phyloP scores from a whole-genome alignment of 1,140 invertebrate species.

The Globodera ellingtonae region DNA sequence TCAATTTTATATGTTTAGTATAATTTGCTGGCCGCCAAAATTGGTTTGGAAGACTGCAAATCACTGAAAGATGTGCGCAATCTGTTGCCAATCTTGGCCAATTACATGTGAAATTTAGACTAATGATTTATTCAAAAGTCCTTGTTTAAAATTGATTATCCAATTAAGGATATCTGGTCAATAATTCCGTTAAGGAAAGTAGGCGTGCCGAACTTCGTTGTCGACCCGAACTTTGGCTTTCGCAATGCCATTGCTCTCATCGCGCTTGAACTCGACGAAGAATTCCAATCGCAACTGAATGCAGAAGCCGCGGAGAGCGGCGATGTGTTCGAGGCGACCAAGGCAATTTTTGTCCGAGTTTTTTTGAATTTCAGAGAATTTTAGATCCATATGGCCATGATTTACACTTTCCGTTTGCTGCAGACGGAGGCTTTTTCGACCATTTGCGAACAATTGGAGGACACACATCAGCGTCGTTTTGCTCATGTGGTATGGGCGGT shows the following conservation, averaged over 20 bases:
- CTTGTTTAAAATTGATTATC: neutral
- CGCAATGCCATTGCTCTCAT: neutral
- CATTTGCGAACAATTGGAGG: constrained; percentile 6
- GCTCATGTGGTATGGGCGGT: neutral
- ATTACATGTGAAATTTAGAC: neutral
- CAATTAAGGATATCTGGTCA: neutral
- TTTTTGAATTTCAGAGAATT: neutral
- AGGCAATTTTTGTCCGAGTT: neutral
- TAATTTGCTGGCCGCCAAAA: constrained; percentile 5
- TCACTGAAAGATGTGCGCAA: constrained; percentile 1
- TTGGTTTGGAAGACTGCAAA: constrained; percentile 7
- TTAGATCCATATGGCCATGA: neutral
- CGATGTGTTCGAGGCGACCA: neutral
- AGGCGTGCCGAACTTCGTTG: neutral
- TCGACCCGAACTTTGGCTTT: constrained; percentile 2
- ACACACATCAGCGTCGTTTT: neutral
- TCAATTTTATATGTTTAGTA: neutral
- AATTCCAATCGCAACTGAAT: neutral
- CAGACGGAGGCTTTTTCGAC: neutral
- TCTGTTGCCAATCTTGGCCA: constrained; percentile 11
- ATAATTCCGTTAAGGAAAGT: neutral
- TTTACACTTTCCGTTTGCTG: constrained; percentile 10
- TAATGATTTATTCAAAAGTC: neutral
- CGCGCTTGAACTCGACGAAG: neutral
- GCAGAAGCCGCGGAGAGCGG: neutral